These are phyloP conservation scores for Pandemis corylana DNA, from an alignment of 2,888 invertebrate genomes.

Conservation along the genomic window DNA sequence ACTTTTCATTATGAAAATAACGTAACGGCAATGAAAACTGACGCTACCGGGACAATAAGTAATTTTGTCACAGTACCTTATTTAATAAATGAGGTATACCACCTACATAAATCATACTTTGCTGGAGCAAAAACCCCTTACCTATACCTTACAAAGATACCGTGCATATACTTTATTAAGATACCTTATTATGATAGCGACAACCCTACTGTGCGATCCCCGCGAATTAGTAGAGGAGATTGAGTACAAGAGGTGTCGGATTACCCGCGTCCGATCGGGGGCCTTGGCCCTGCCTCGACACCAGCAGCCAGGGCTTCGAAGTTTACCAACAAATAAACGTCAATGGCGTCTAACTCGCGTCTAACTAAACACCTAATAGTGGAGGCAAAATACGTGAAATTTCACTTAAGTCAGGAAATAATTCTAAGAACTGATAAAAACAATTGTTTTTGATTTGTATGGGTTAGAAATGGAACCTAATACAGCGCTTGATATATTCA, in stretches of 20 bases:
- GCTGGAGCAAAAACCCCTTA: not conserved
- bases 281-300: constrained; percentile 62
- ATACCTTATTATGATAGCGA: not conserved
- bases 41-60: not conserved
- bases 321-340: constrained; percentile 32
- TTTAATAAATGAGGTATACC: not conserved
- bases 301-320: constrained; percentile 10
- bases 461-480: too few species aligned
- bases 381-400: too few species aligned
- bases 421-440: too few species aligned
- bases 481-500: too few species aligned
- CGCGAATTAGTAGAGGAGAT: constrained; percentile 78
- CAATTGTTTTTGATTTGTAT: too few species aligned
- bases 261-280: constrained; percentile 66
- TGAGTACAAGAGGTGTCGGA: constrained; percentile 77
- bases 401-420: too few species aligned
- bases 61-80: not conserved
- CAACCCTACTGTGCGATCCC: constrained; percentile 62
- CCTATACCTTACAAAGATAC: too few species aligned
- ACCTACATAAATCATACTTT: not conserved
- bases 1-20: too few species aligned
- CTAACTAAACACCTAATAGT: not conserved
- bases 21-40: not conserved
- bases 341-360: not conserved
- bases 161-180: too few species aligned